Conservation (phyloP, 2,113 vertebrate genomes). For the Erythrolamprus reginae region DNA sequence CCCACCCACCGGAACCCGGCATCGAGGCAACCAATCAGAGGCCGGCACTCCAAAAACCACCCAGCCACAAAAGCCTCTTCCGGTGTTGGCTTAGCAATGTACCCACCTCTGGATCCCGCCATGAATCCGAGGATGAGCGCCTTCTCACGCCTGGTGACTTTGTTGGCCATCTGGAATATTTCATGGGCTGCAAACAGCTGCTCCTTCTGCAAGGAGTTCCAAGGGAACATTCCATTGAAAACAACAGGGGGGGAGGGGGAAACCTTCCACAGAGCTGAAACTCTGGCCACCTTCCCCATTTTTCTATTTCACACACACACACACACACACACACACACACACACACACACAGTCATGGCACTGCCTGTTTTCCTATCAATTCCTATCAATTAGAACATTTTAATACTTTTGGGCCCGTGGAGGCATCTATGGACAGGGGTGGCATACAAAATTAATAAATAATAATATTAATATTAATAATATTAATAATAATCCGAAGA, state of each 20-base stretch:
- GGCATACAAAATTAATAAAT: too few relatives aligned
- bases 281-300: background rate
- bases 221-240: background rate
- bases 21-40: background rate
- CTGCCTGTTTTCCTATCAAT: background rate
- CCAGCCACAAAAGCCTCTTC: too few relatives aligned
- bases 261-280: background rate
- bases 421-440: too few relatives aligned
- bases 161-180: slow-evolving; percentile 99
- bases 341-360: background rate
- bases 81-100: background rate
- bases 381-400: background rate
- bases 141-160: slow-evolving; percentile 95
- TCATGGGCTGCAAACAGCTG: slow-evolving; percentile 97
- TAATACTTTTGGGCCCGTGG: too few relatives aligned
- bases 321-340: too few relatives aligned
- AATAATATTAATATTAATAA: too few relatives aligned
- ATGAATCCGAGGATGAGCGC: slow-evolving; percentile 98
- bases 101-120: slow-evolving; percentile 93
- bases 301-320: too few relatives aligned
- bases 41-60: background rate
- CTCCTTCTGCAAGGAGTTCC: slow-evolving; percentile 76
- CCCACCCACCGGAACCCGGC: background rate
- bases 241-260: background rate
- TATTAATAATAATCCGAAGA: too few relatives aligned